These are phyloP conservation scores for Mesorhabditis spiculigera DNA, from an alignment of 2,888 invertebrate species.

Conservation along the genomic window DNA sequence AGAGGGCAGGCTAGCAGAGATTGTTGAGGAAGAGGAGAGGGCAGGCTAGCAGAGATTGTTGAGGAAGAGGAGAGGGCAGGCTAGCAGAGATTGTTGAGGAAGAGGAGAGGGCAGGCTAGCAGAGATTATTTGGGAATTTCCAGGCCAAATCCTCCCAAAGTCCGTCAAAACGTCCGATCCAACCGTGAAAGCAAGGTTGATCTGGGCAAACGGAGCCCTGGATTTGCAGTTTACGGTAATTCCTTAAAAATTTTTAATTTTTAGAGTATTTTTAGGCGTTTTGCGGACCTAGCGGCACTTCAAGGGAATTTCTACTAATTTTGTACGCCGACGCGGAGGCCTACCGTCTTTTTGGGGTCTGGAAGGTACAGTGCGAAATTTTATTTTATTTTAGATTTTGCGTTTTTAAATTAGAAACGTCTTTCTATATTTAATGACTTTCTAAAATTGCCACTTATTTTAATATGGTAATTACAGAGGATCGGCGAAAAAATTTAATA, in stretches of 20 bases:
- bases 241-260: not conserved
- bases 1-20: no score
- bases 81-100: no score
- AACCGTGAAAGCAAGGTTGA: slow-evolving; percentile 53
- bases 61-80: no score
- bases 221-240: slow-evolving; percentile 1
- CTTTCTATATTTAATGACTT: no score
- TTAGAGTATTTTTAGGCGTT: not conserved
- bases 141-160: slow-evolving; percentile 22
- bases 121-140: slow-evolving; percentile 11
- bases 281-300: not conserved
- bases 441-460: no score
- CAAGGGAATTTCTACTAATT: not conserved
- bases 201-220: not conserved
- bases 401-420: not conserved
- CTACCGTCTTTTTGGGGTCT: not conserved
- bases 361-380: not conserved
- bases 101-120: no score
- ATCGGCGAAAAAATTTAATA: no score
- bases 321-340: not conserved
- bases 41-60: no score
- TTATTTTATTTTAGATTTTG: not conserved
- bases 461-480: no score
- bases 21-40: no score
- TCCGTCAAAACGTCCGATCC: slow-evolving; percentile 60